Percentiles rank a stretch among this genome's conserved stretches.
Evolutionary conservation across 2,113 vertebrate genomes (phyloP).

Genomic region (Lampris megalopsis): DNA sequence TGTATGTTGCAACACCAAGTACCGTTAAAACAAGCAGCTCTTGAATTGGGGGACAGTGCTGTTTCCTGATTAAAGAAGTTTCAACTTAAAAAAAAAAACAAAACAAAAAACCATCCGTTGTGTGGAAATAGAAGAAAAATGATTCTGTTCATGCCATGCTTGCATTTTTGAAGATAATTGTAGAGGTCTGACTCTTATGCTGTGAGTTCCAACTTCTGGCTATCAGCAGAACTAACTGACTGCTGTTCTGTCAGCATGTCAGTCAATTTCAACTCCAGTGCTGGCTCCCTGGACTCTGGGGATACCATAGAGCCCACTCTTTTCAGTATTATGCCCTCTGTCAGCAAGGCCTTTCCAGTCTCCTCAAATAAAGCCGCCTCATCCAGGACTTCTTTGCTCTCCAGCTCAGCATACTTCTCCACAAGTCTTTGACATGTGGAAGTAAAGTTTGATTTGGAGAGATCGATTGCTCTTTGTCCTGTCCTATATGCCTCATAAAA

Average conservation of each 20-base stretch:
- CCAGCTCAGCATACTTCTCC: constrained; percentile 86
- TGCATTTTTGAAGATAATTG: too few species aligned
- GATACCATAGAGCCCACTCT: constrained; percentile 68
- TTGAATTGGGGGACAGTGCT: too few species aligned
- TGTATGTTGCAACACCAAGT: too few species aligned
- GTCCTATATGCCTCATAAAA: too few species aligned
- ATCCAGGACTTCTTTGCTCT: constrained; percentile 80
- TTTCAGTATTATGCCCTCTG: constrained; percentile 85
- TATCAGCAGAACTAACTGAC: background rate
- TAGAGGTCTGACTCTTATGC: background rate
- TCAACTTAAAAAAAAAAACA: too few species aligned
- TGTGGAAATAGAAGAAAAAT: too few species aligned
- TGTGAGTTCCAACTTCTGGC: constrained; percentile 29
- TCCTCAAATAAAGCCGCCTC: constrained; percentile 87
- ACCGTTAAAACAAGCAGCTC: too few species aligned
- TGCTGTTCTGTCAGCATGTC: constrained; percentile 67
- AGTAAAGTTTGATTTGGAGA: too few species aligned
- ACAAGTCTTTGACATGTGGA: constrained; percentile 85
- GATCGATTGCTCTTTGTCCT: too few species aligned
- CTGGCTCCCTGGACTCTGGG: constrained; percentile 46
- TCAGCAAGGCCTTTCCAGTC: constrained; percentile 87
- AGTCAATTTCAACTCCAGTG: constrained; percentile 50
- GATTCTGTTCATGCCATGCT: too few species aligned
- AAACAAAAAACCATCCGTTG: too few species aligned
- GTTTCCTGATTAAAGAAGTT: too few species aligned